phyloP scores from a whole-genome alignment of 2,888 invertebrate species.

The Sylvicola fuscatus region DNA sequence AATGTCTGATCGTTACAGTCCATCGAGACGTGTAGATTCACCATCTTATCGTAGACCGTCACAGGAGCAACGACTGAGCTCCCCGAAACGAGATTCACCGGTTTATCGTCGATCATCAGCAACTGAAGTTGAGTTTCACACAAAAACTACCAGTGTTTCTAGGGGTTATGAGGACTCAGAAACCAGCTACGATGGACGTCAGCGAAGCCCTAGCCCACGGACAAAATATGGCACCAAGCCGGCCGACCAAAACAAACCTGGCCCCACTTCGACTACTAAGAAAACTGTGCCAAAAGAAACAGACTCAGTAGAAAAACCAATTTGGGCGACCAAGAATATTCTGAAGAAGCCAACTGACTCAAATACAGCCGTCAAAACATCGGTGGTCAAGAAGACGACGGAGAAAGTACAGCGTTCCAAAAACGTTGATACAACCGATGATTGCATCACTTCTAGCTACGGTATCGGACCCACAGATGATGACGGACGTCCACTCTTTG shows the following conservation, averaged over 20 bases:
- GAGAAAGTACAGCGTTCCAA: constrained; percentile 14
- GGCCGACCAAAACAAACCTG: neutral
- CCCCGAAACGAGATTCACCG: too few relatives aligned
- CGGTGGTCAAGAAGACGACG: constrained; percentile 25
- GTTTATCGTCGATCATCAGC: too few relatives aligned
- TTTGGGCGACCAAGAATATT: constrained; percentile 39
- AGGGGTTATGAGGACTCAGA: neutral
- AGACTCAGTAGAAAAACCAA: constrained; percentile 32
- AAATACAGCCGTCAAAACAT: constrained; percentile 24
- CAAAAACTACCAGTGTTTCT: too few relatives aligned
- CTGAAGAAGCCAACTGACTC: constrained; percentile 30
- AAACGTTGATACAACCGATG: constrained; percentile 13
- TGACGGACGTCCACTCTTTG: constrained; percentile 58
- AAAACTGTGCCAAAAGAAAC: constrained; percentile 8
- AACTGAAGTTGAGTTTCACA: too few relatives aligned
- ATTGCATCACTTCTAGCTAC: constrained; percentile 59
- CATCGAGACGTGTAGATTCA: too few relatives aligned
- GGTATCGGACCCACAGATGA: constrained; percentile 68
- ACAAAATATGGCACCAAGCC: neutral
- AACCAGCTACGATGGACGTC: neutral
- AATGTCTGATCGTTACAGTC: too few relatives aligned
- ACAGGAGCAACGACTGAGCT: too few relatives aligned
- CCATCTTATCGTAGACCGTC: too few relatives aligned
- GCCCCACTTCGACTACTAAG: constrained; percentile 2
- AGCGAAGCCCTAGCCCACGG: constrained; percentile 2